Evolutionary conservation across 2,113 vertebrate species (phyloP).

Genomic region (Acanthochromis polyacanthus): DNA sequence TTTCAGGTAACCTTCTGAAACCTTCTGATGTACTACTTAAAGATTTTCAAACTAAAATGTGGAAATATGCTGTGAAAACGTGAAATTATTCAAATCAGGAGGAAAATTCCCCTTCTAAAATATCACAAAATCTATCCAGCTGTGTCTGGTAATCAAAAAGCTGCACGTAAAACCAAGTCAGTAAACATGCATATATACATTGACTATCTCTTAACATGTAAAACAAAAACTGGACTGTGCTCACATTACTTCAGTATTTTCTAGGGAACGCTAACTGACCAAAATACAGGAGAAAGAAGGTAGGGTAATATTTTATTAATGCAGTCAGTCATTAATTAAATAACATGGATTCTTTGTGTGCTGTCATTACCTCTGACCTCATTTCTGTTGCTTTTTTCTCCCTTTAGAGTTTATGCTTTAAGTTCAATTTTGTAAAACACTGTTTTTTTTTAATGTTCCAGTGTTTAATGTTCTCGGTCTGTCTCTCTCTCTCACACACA

Average conservation of each 20-base stretch:
- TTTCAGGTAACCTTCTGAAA: conserved; percentile 35
- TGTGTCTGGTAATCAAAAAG: neutral
- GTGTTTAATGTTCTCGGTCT: conserved; percentile 19
- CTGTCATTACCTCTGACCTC: conserved; percentile 53
- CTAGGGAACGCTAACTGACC: conserved; percentile 14
- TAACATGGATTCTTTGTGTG: conserved; percentile 69
- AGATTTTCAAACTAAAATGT: conserved; percentile 7
- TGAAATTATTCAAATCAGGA: conserved; percentile 1
- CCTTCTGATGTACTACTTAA: conserved; percentile 22
- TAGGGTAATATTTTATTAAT: conserved; percentile 65
- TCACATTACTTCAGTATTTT: conserved; percentile 10
- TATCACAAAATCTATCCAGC: neutral
- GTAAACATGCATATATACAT: conserved; percentile 11
- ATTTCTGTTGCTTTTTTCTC: conserved; percentile 26
- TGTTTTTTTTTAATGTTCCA: conserved; percentile 16
- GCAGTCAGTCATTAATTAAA: conserved; percentile 60
- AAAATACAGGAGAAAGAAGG: conserved; percentile 32
- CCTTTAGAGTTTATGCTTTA: conserved; percentile 32
- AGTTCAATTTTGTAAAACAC: conserved; percentile 53
- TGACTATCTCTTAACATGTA: conserved; percentile 7
- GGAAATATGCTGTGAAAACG: neutral
- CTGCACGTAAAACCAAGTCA: conserved; percentile 22
- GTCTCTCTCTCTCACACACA: neutral
- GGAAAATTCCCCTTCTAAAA: neutral
- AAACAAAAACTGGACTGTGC: conserved; percentile 11